Conservation (phyloP, 53 echinoderm and acorn worm species). For the Paracentrotus lividus region DNA sequence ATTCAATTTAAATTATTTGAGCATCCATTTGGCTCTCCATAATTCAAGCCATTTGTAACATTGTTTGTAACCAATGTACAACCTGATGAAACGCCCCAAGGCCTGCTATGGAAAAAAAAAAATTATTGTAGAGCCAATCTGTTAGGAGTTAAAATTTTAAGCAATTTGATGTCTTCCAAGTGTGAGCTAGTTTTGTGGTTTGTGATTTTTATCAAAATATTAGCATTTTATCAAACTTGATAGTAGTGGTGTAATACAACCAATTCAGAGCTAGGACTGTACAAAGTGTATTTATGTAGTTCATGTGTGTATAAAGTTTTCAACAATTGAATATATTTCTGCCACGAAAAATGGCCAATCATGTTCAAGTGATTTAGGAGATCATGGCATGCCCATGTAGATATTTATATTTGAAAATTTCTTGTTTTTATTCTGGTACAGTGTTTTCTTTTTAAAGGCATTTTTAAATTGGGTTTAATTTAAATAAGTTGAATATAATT, state of each 20-base stretch:
- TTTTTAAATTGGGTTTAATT: neutral
- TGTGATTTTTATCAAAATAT: neutral
- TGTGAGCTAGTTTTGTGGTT: neutral
- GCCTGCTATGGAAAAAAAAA: too few species aligned
- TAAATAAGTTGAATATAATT: neutral
- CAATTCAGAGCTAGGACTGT: neutral
- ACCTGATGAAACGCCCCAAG: too few species aligned
- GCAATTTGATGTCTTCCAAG: slow-evolving; percentile 12
- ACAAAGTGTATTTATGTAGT: slow-evolving; percentile 15
- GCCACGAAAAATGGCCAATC: neutral
- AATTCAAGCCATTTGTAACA: too few species aligned
- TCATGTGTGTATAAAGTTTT: neutral
- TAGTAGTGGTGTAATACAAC: neutral
- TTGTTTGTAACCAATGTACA: too few species aligned
- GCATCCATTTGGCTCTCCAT: too few species aligned
- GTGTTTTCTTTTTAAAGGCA: neutral
- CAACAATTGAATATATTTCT: neutral
- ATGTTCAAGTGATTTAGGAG: neutral
- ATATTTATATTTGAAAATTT: neutral
- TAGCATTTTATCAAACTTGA: neutral
- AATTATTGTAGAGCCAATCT: too few species aligned
- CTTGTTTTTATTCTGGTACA: neutral
- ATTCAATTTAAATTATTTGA: too few species aligned
- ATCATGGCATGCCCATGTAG: neutral
- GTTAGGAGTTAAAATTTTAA: too few species aligned